Evolutionary conservation across 2,113 vertebrate species (phyloP), one percentile per base, ranked within the genome.

Genomic region (Marcusenius ussheri): DNA sequence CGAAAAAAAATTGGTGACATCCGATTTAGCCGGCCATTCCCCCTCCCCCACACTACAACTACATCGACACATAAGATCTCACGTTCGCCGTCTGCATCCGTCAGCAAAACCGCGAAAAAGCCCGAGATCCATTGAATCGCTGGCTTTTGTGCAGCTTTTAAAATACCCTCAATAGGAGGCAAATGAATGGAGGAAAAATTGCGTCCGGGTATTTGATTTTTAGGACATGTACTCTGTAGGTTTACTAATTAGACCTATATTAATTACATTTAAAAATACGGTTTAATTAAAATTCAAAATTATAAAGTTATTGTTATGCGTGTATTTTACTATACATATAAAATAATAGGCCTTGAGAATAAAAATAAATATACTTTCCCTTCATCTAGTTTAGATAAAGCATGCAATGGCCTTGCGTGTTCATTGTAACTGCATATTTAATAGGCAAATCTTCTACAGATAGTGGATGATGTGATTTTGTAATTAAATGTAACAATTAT

Each of bases 81-180:
- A 58, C 87, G 49, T 88, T 83, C 21, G 27, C 53, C 45, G 83
- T 84, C 77, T 83, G 74, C 90, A 62, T 58, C 46, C 42, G 77
- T 90, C 87, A 85, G 90, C 90, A 90, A 49, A 87, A 88, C 50
- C 49, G 4, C 50, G 74, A 9, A 87, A 62, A 88, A 31, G 13
- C 51, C n/a, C 42, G 45, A 47, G 83, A 35, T 83, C n/a, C 27
- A 53, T 31, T 90, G 87, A 88, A 45, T 53, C 85, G 13, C 85
- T 47, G 74, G 74, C 74, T 80, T 77, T 80, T 80, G 74, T 80
- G 74, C 74, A 19, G 74, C 74, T 80, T 80, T 84, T 45, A 84
- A 84, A 84, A 84, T 84, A 42, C 42, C 10, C 39, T 84, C 42
- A 84, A 84, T 47, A 47, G 83, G 45, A 84, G 45, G 42, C 83